Percentiles rank a stretch among this genome's conserved stretches.
phyloP scores from a whole-genome alignment of 2,888 invertebrate species.

The Drosophila diplacantha region DNA sequence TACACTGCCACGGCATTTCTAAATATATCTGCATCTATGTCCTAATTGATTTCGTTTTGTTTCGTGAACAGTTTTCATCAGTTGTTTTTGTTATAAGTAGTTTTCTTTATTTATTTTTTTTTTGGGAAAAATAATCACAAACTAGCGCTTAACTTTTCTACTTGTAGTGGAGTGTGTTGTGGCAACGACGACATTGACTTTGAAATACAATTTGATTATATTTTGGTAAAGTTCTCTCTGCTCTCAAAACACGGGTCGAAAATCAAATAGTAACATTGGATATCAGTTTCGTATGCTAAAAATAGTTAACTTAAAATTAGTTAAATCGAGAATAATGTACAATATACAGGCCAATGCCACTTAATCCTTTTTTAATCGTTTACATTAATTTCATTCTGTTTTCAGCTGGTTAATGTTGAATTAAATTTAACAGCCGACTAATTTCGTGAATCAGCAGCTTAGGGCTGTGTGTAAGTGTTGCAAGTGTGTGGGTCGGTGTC shows the following conservation, averaged over 20 bases:
- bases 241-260: conserved; percentile 2
- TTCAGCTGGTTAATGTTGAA: conserved; percentile 7
- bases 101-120: conserved; percentile 25
- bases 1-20: conserved; percentile 53
- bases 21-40: conserved; percentile 55
- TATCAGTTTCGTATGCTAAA: conserved; percentile 44
- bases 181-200: conserved; percentile 32
- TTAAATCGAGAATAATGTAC: conserved; percentile 57
- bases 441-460: conserved; percentile 11
- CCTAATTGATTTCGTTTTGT: conserved; percentile 64
- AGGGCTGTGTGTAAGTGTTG: conserved; percentile 5
- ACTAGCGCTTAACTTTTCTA: conserved; percentile 44
- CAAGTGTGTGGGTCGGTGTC: conserved; percentile 15
- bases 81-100: conserved; percentile 29
- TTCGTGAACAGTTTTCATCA: conserved; percentile 54
- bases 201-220: conserved; percentile 39
- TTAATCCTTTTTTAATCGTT: conserved; percentile 13
- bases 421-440: conserved; percentile 11
- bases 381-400: conserved; percentile 22
- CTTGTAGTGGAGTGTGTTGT: conserved; percentile 28
- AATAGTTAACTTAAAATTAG: conserved; percentile 62
- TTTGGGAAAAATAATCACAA: conserved; percentile 57
- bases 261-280: conserved; percentile 23
- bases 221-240: conserved; percentile 10
- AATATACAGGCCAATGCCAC: conserved; percentile 37